phyloP scores from a whole-genome alignment of 2,888 invertebrate species.

The Tineola bisselliella region DNA sequence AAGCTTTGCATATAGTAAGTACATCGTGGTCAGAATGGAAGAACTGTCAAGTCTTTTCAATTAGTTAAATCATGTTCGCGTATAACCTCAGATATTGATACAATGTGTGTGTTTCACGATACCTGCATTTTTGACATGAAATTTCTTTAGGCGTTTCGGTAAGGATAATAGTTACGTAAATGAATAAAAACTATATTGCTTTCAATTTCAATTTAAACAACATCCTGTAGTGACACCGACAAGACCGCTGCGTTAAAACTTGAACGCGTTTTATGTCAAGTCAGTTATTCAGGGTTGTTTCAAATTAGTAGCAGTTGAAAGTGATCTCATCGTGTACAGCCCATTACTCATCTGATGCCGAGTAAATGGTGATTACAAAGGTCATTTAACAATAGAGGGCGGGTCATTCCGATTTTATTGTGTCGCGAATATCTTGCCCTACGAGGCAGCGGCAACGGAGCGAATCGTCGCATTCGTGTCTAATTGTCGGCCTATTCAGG shows the following conservation, averaged over 20 bases:
- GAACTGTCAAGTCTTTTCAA: no score
- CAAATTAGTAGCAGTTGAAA: constrained; percentile 51
- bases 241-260: neutral
- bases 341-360: constrained; percentile 52
- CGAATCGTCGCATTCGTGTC: neutral
- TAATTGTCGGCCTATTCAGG: neutral
- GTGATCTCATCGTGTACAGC: constrained; percentile 48
- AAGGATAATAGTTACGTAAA: no score
- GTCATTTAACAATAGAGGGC: constrained; percentile 21
- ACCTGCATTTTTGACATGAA: no score
- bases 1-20: no score
- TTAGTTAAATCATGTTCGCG: no score
- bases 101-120: no score
- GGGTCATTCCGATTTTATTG: constrained; percentile 15
- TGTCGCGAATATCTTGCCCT: neutral
- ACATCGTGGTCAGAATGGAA: no score
- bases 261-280: neutral
- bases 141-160: no score
- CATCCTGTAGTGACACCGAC: neutral
- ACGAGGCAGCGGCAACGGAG: neutral
- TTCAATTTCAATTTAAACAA: neutral
- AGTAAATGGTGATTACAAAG: constrained; percentile 18
- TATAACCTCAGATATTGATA: no score
- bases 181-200: no score
- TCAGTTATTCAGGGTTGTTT: neutral